These are phyloP conservation scores for Amyelois transitella DNA, from an alignment of 1,140 invertebrate species.

Conservation along the genomic window DNA sequence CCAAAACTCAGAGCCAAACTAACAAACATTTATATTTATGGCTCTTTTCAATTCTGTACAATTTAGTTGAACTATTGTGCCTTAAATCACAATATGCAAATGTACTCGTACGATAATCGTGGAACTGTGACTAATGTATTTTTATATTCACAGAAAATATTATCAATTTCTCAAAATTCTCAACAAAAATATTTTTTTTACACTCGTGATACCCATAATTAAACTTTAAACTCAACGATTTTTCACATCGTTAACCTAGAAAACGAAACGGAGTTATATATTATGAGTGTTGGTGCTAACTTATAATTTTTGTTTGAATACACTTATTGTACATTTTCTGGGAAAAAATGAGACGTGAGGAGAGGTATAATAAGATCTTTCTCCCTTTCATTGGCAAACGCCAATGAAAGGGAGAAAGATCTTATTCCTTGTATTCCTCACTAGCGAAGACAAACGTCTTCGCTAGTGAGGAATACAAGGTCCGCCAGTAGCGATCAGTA, in stretches of 20 bases:
- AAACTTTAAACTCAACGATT: neutral
- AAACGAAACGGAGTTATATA: neutral
- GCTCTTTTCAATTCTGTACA: neutral
- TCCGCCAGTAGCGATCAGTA: no score
- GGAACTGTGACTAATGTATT: neutral
- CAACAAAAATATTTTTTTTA: neutral
- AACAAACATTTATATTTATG: neutral
- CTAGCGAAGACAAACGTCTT: no score
- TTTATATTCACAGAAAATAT: neutral
- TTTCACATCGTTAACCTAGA: neutral
- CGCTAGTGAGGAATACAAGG: no score
- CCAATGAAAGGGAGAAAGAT: no score
- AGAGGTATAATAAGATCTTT: no score
- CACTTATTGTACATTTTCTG: no score
- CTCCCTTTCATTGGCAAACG: no score
- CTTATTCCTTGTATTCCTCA: no score
- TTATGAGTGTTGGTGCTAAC: neutral
- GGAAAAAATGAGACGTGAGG: no score
- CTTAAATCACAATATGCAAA: neutral
- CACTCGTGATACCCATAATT: neutral
- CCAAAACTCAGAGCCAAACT: neutral
- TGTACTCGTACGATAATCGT: neutral
- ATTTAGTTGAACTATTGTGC: neutral
- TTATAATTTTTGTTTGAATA: neutral
- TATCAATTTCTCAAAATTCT: neutral